phyloP scores from a whole-genome alignment of 2,113 vertebrate genomes.

The Myotis yumanensis region DNA sequence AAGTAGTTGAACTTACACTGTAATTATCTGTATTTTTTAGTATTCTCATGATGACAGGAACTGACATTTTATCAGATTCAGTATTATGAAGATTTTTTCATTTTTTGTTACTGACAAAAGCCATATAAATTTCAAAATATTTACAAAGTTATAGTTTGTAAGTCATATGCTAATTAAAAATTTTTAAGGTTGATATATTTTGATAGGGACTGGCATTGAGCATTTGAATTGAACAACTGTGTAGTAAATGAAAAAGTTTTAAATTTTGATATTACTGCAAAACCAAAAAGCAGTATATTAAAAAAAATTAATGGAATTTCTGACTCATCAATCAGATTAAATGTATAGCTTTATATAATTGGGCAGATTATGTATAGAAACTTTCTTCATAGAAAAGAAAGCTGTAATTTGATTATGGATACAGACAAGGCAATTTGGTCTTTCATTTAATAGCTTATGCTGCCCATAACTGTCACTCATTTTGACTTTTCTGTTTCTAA shows the following conservation, averaged over 20 bases:
- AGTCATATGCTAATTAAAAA: background rate
- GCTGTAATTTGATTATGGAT: background rate
- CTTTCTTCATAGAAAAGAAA: background rate
- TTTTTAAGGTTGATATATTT: background rate
- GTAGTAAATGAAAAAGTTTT: background rate
- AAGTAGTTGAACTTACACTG: background rate
- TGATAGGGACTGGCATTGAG: background rate
- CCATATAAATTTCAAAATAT: background rate
- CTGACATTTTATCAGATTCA: background rate
- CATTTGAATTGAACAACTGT: background rate
- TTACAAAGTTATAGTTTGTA: background rate
- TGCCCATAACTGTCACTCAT: conserved; percentile 53
- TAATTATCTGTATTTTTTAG: background rate
- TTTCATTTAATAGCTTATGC: background rate
- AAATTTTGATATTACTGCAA: background rate
- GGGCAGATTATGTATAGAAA: background rate
- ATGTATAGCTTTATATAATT: background rate
- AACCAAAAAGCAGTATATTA: background rate
- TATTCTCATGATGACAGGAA: background rate
- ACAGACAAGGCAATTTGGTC: background rate
- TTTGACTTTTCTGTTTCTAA: conserved; percentile 74
- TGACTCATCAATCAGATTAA: background rate
- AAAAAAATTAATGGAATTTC: background rate
- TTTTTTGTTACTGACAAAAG: background rate
- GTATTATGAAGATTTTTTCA: background rate